phyloP scores from a whole-genome alignment of 2,797 vertebrate genomes.

The Brachymystax lenok region DNA sequence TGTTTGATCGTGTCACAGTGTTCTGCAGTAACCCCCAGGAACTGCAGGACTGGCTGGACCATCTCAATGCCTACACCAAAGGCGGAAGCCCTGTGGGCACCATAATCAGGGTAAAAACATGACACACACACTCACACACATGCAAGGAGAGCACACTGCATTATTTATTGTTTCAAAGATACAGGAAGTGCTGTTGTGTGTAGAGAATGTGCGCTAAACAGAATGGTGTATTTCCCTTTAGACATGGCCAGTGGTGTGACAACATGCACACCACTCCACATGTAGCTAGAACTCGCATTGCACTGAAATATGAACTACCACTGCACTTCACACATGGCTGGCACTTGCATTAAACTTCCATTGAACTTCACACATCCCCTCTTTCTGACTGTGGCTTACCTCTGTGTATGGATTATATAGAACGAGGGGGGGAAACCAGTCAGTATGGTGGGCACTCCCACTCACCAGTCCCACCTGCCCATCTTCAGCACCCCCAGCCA shows the following conservation, averaged over 20 bases:
- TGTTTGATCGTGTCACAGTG: slow-evolving; percentile 84
- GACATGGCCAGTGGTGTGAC: slow-evolving; percentile 36
- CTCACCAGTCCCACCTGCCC: slow-evolving; percentile 76
- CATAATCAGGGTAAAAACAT: slow-evolving; percentile 75
- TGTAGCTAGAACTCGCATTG: background rate
- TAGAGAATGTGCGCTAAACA: background rate
- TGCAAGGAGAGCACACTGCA: background rate
- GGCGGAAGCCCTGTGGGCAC: slow-evolving; percentile 82
- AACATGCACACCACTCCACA: background rate
- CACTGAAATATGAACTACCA: background rate
- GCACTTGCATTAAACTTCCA: background rate
- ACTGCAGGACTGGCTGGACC: slow-evolving; percentile 93
- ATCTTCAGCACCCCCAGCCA: slow-evolving; percentile 73
- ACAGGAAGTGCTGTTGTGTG: background rate
- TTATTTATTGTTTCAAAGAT: background rate
- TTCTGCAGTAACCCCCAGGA: slow-evolving; percentile 87
- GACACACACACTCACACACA: background rate
- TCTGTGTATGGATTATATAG: slow-evolving; percentile 38
- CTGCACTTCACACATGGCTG: too few species aligned
- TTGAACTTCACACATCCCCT: background rate
- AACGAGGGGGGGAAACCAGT: slow-evolving; percentile 65
- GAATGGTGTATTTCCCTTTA: background rate
- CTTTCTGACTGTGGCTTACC: background rate
- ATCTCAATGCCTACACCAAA: slow-evolving; percentile 86
- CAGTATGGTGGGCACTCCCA: slow-evolving; percentile 62